Evolutionary conservation across 2,113 vertebrate genomes (phyloP), one percentile per base, ranked within the genome.

Genomic region (Aix galericulata): DNA sequence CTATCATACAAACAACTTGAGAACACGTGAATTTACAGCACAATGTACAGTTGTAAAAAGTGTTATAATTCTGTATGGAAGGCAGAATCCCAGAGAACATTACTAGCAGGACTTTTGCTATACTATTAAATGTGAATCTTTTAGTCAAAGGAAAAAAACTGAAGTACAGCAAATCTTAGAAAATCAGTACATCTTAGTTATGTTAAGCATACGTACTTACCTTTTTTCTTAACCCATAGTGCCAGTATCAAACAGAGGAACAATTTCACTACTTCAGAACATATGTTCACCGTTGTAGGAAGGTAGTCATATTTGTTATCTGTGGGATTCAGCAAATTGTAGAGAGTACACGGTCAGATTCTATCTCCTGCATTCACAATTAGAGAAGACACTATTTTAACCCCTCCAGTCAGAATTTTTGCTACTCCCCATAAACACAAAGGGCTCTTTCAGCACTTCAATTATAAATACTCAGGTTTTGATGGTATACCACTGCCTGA

Each of bases 271-370:
- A 98, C 96, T 97, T 99, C 99, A 56, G 99, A 99, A 68, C 99
- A 98, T n/a, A 99, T 98, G 92, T 99, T 99, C 93, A 99, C 99
- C 32, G 99, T 99, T 4, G 99, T 98, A 60, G 99, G 99, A 79
- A 99, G 98, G 94, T 99, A 99, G 97, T 99, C 99, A 27, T 99
- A 99, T 75, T 98, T 99, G 96, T 98, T 99, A 40, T 99, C 99
- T 99, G 97, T 52, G 94, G 96, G 96, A 97, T 53, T 91, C 62
- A 96, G 93, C 67, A 96, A 69, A 94, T 77, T 23, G 86, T 3
- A 84, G 13, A 72, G 67, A 82, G 23, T 3, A 73, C 4, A 89
- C 8, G 56, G 48, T 93, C n/a, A 94, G 74, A 82, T 87, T 77
- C 38, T 77, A 42, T 17, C 66, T 68, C 29, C 42, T 66, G 32